These are phyloP conservation scores for Percopsis transmontana DNA, from an alignment of 2,113 vertebrate genomes.

Conservation along the genomic window DNA sequence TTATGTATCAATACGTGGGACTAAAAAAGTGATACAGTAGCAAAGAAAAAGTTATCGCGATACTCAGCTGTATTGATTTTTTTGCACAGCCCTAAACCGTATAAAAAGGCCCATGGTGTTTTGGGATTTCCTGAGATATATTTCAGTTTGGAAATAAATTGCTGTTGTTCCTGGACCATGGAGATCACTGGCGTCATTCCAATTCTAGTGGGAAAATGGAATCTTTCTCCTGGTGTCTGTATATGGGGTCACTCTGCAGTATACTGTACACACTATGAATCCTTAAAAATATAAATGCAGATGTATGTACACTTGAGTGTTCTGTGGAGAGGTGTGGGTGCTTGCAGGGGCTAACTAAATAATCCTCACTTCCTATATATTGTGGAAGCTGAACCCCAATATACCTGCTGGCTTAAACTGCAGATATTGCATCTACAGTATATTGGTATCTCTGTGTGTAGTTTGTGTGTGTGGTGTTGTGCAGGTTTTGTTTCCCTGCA, in stretches of 20 bases:
- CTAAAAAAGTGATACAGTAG: too few species aligned
- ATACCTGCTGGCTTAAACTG: background rate
- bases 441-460: background rate
- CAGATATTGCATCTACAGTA: background rate
- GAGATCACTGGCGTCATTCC: constrained; percentile 57
- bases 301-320: background rate
- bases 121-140: constrained; percentile 19
- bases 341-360: background rate
- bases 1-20: too few species aligned
- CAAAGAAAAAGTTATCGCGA: too few species aligned
- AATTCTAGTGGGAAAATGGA: constrained; percentile 66
- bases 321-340: background rate
- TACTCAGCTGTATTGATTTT: too few species aligned
- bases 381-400: background rate
- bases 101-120: too few species aligned
- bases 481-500: background rate
- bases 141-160: constrained; percentile 2
- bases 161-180: constrained; percentile 55
- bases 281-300: too few species aligned
- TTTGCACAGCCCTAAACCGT: too few species aligned
- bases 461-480: constrained; percentile 5
- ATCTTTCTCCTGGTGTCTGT: constrained; percentile 69
- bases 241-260: constrained; percentile 38
- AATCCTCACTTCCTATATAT: background rate
- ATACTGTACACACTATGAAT: too few species aligned